A percentile compares a stretch with the other conserved stretches of the same genome.
Conservation (phyloP, 2,888 invertebrate species). For the Limnephilus lunatus region DNA sequence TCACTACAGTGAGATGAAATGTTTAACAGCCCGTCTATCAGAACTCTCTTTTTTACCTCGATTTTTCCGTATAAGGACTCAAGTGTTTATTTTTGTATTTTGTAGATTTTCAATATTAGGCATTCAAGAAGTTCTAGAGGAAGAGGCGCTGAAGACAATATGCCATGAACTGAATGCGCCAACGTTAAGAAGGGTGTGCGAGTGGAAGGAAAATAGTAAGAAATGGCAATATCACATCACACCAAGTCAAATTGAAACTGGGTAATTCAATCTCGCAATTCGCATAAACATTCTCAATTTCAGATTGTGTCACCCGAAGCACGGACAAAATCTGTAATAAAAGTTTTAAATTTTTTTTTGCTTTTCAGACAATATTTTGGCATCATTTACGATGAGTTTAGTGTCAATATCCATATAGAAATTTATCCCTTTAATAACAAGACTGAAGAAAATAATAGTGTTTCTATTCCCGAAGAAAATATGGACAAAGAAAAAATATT, state of each 20-base stretch:
- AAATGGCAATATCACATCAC: constrained; percentile 81
- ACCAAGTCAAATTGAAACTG: constrained; percentile 36
- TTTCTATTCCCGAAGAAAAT: constrained; percentile 21
- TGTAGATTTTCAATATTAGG: constrained; percentile 84
- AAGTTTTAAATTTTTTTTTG: neutral
- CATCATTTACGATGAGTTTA: constrained; percentile 64
- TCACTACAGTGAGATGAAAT: no score
- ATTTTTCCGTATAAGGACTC: no score
- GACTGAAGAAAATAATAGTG: neutral
- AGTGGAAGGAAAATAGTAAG: constrained; percentile 82
- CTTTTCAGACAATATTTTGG: constrained; percentile 64
- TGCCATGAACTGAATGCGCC: constrained; percentile 84
- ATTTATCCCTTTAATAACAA: constrained; percentile 35
- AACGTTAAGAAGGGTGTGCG: constrained; percentile 78
- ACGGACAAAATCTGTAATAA: neutral
- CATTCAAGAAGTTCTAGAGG: constrained; percentile 84
- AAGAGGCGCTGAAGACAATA: constrained; percentile 82
- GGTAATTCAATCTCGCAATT: neutral
- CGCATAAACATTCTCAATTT: no score
- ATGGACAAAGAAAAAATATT: neutral
- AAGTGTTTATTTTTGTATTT: neutral
- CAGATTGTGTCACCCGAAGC: no score
- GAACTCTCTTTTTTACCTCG: no score
- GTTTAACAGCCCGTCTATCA: no score
- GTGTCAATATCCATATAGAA: constrained; percentile 56